These are phyloP conservation scores for Ophion obscuratus DNA, from an alignment of 2,888 invertebrate species.

Conservation along the genomic window DNA sequence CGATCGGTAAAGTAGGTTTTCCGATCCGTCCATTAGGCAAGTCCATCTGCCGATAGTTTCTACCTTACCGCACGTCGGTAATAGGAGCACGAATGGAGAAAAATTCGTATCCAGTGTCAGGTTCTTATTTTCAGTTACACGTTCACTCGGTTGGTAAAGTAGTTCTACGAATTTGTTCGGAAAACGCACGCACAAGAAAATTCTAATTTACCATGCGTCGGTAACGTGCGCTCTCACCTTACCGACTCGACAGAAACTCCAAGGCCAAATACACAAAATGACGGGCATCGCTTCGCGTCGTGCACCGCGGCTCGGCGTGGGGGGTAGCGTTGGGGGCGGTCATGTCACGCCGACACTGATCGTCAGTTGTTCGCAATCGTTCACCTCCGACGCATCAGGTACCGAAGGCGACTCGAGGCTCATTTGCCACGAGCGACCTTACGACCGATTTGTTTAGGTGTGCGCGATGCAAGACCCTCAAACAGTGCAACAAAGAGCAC, in stretches of 20 bases:
- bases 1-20: too few relatives aligned
- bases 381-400: neutral
- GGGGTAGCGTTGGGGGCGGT: neutral
- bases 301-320: too few relatives aligned
- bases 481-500: neutral
- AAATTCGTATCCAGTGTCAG: too few relatives aligned
- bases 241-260: neutral
- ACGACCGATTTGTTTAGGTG: neutral
- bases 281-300: neutral
- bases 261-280: neutral
- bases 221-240: neutral
- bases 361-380: neutral
- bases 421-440: neutral
- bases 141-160: too few relatives aligned
- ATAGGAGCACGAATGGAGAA: too few relatives aligned
- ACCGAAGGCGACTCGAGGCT: neutral
- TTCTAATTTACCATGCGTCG: neutral
- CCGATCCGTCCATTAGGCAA: too few relatives aligned
- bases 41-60: too few relatives aligned
- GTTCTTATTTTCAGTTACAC: too few relatives aligned
- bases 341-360: constrained; percentile 1
- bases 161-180: too few relatives aligned
- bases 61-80: too few relatives aligned
- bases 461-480: neutral
- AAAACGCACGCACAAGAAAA: neutral